A percentile compares a stretch with the other conserved stretches of the same genome.
Evolutionary conservation across 2,888 invertebrate genomes (phyloP).

Genomic region (Deroplatys truncata): DNA sequence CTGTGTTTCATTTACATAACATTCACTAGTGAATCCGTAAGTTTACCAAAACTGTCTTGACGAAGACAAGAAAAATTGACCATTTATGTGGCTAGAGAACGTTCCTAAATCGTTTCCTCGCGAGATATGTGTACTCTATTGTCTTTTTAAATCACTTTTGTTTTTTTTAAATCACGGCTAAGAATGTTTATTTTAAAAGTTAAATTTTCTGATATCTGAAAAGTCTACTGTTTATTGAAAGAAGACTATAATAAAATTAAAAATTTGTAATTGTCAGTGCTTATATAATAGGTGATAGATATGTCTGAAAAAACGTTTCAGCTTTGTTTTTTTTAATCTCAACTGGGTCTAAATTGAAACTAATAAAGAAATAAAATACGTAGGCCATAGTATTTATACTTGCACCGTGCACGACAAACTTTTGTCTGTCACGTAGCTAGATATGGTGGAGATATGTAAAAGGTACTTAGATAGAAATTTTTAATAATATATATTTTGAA

Average conservation of each 20-base stretch:
- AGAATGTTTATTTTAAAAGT: background rate
- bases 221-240: background rate
- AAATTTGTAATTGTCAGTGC: background rate
- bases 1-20: no score
- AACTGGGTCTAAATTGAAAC: background rate
- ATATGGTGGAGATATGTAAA: background rate
- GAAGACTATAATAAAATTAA: background rate
- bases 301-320: background rate
- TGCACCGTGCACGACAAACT: background rate
- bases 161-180: background rate
- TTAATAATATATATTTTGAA: no score
- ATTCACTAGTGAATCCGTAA: background rate
- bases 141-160: conserved; percentile 6
- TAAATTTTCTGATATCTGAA: background rate
- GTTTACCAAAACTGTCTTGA: background rate
- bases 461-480: background rate
- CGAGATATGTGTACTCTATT: conserved; percentile 10
- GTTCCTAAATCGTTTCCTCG: conserved; percentile 1
- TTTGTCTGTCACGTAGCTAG: background rate
- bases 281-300: background rate
- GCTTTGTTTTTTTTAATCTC: background rate
- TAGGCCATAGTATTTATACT: background rate
- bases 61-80: background rate
- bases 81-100: background rate
- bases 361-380: background rate